phyloP scores from a whole-genome alignment of 2,797 vertebrate genomes.

The Gymnopithys bicolor region DNA sequence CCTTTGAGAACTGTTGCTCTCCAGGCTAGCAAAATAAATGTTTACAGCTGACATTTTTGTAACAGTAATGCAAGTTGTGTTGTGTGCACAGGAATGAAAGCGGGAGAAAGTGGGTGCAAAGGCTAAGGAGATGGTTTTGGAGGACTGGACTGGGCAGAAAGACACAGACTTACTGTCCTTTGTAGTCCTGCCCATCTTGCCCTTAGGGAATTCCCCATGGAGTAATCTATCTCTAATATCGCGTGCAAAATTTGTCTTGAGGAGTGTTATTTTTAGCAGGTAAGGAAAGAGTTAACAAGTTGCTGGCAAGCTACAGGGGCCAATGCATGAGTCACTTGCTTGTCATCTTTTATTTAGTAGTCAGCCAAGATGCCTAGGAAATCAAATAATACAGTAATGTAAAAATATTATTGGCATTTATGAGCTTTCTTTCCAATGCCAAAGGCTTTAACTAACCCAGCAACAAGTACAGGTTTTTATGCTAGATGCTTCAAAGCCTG shows the following conservation, averaged over 20 bases:
- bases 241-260: not conserved
- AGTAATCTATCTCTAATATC: not conserved
- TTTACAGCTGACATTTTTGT: not conserved
- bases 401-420: not conserved
- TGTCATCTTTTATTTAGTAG: not conserved
- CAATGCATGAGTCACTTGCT: not conserved
- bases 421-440: not conserved
- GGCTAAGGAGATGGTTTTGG: not conserved
- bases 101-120: not conserved
- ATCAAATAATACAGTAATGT: not conserved
- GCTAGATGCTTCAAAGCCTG: not conserved
- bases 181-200: not conserved
- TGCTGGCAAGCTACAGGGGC: not conserved
- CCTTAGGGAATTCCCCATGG: not conserved
- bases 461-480: not conserved
- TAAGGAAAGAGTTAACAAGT: not conserved
- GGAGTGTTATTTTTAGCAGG: not conserved
- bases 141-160: not conserved
- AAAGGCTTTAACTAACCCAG: not conserved
- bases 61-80: not conserved
- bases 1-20: not conserved
- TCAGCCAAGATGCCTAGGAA: not conserved
- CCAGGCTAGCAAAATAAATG: not conserved
- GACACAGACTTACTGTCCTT: not conserved
- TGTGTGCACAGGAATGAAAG: not conserved